Evolutionary conservation across 2,113 vertebrate genomes (phyloP), one percentile per base, ranked within the genome.

Genomic region (Melospiza melodia): DNA sequence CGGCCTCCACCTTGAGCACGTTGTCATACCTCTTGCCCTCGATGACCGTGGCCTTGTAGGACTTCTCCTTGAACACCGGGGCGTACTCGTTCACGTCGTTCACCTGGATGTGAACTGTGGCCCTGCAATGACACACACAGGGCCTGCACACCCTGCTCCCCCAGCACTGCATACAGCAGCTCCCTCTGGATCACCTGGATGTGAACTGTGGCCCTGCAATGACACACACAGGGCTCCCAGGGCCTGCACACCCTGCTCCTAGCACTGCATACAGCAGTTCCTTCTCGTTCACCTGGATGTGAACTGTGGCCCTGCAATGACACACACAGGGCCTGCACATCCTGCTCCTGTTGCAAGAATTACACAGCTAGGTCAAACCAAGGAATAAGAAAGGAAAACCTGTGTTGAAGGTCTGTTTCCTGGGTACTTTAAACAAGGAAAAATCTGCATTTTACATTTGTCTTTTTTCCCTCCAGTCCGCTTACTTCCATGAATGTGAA

Each of bases 21-120:
- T 96, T 99, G 97, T 98, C 98, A 0, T 98, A 98, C 48, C 98
- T 98, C 97, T 97, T 98, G 18, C 99, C 99, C 96, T 99, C 99
- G 0, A 98, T 97, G 4, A 98, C 98, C 0, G 98, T 97, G 19
- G 99, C 99, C 94, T 99, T 99, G 98, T 99, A 99, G 3, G 99
- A 99, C 93, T 99, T 99, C 98, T 99, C 99, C 91, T 99, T 99
- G 97, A 99, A 99, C 80, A 99, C 99, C 0, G 99, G 99, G 0
- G 99, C 98, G 2, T 99, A 99, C 67, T 99, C 99, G 0, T 99
- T 99, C 77, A 99, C 98, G 10, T 99, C 99, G 0, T 99, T 99
- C 94, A 99, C 99, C 97, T 99, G 99, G 91, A 99, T 99, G 22
- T 99, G 99, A 4, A 99, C 99, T 1, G 99, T 99, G 33, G 99